Conservation (phyloP, 1,140 invertebrate species). For the Ladona fulva region DNA sequence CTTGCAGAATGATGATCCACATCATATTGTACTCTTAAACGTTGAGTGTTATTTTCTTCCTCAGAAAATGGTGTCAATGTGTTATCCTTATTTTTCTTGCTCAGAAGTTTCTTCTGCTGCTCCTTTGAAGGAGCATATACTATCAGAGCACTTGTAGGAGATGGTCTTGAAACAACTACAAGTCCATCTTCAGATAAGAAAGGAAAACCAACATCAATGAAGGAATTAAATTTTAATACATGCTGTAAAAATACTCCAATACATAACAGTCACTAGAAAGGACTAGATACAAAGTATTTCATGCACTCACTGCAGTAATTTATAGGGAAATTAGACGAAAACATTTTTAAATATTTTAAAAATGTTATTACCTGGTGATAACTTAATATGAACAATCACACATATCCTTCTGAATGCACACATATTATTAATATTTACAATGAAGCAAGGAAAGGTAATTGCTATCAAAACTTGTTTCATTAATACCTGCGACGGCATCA, state of each 20-base stretch:
- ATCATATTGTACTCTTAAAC: not conserved
- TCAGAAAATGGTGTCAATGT: not conserved
- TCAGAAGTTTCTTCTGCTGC: not conserved
- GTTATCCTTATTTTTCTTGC: not conserved
- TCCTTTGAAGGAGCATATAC: not conserved
- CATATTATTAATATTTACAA: not conserved
- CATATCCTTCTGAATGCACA: too few species aligned
- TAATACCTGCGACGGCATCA: not conserved
- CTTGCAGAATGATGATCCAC: not conserved
- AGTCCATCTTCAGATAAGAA: not conserved
- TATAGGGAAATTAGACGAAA: too few species aligned
- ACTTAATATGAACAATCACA: too few species aligned
- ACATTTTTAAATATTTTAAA: too few species aligned
- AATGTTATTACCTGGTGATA: too few species aligned
- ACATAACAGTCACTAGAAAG: too few species aligned
- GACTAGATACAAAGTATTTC: too few species aligned
- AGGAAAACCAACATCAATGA: not conserved
- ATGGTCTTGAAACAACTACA: not conserved
- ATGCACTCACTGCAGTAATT: too few species aligned
- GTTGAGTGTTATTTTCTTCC: not conserved
- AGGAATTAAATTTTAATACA: too few species aligned
- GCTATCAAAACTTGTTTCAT: not conserved
- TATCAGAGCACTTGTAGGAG: not conserved
- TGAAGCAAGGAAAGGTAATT: not conserved
- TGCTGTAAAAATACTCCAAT: too few species aligned